Evolutionary conservation across 2,113 vertebrate genomes (phyloP).

Genomic region (Cepphus grylle): DNA sequence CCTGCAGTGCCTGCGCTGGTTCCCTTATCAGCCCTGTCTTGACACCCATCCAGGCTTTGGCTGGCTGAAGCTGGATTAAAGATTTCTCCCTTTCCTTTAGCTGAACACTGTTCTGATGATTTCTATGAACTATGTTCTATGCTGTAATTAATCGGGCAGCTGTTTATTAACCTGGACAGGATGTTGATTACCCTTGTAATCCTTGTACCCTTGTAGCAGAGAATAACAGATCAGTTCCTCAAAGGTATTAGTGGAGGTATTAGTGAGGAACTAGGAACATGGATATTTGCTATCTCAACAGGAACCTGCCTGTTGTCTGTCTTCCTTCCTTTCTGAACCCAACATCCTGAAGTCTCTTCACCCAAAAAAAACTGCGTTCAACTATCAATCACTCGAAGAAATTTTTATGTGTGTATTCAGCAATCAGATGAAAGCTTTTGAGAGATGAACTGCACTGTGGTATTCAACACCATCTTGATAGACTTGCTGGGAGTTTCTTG

Average conservation of each 20-base stretch:
- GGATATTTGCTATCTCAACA: not conserved
- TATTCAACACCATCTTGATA: not conserved
- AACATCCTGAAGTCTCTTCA: not conserved
- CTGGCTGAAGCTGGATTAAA: not conserved
- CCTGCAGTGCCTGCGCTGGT: not conserved
- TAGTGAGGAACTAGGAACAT: not conserved
- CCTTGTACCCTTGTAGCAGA: not conserved
- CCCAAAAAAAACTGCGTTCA: not conserved
- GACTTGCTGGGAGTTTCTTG: not conserved
- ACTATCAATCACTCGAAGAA: not conserved
- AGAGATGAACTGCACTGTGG: not conserved
- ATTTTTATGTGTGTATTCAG: not conserved
- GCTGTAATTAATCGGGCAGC: conserved; percentile 1
- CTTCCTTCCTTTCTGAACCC: not conserved
- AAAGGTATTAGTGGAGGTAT: not conserved
- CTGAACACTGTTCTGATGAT: not conserved
- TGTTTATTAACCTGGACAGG: not conserved
- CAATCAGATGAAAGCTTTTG: not conserved
- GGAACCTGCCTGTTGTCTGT: not conserved
- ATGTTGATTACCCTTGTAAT: not conserved
- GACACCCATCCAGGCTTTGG: not conserved
- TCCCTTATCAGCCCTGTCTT: not conserved
- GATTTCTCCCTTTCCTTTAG: not conserved
- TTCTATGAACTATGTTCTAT: not conserved
- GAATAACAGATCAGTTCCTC: not conserved